Conservation (phyloP, 2,888 invertebrate genomes). For the Drosophila crucigera region DNA sequence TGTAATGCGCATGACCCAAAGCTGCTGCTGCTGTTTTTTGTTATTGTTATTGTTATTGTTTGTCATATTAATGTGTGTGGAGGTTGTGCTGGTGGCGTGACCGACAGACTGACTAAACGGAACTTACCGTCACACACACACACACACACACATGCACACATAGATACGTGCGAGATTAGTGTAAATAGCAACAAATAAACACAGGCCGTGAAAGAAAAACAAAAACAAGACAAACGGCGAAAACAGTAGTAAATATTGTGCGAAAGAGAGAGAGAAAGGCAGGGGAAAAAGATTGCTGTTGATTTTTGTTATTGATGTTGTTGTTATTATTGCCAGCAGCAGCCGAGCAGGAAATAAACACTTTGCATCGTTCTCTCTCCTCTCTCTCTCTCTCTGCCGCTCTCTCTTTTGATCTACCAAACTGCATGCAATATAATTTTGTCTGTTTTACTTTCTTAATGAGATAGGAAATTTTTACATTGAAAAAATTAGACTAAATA, state of each 20-base stretch:
- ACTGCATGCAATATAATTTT: conserved; percentile 22
- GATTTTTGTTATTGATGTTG: conserved; percentile 30
- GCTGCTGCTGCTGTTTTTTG: conserved; percentile 45
- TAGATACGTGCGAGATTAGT: conserved; percentile 39
- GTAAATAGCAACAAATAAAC: conserved; percentile 61
- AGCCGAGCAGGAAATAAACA: conserved; percentile 55
- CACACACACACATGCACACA: conserved; percentile 30
- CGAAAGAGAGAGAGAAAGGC: conserved; percentile 7
- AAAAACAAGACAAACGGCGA: conserved; percentile 21
- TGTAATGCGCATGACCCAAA: conserved; percentile 73
- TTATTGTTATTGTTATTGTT: conserved; percentile 40
- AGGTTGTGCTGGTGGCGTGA: conserved; percentile 64
- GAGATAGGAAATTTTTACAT: conserved; percentile 14
- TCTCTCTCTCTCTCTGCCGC: neutral
- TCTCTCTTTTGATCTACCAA: conserved; percentile 1
- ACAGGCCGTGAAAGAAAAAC: conserved; percentile 55
- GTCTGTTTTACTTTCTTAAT: conserved; percentile 30
- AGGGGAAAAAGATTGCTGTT: conserved; percentile 19
- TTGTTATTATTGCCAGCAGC: conserved; percentile 45
- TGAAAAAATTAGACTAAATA: neutral
- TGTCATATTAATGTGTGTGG: conserved; percentile 57
- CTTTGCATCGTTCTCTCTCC: conserved; percentile 5
- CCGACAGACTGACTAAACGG: conserved; percentile 79
- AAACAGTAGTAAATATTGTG: conserved; percentile 14
- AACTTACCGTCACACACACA: conserved; percentile 57